phyloP scores from a whole-genome alignment of 2,113 vertebrate species.

The Stegostoma tigrinum region DNA sequence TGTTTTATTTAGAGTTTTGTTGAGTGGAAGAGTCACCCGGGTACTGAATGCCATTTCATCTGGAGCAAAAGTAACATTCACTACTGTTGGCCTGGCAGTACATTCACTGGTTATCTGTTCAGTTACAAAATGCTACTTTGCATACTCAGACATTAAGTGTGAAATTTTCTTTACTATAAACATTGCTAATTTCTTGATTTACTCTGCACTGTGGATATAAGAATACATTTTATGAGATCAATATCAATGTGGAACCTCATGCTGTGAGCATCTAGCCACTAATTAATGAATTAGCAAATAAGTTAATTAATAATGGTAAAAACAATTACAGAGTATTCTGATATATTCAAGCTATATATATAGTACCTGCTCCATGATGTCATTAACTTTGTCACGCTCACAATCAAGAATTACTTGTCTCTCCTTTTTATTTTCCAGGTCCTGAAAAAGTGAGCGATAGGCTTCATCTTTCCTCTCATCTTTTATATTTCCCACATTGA shows the following conservation, averaged over 20 bases:
- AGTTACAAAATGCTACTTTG: neutral
- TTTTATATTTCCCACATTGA: constrained; percentile 97
- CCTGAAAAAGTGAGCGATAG: constrained; percentile 92
- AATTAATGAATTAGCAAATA: neutral
- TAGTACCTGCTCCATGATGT: constrained; percentile 94
- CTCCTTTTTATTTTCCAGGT: constrained; percentile 94
- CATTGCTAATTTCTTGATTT: neutral
- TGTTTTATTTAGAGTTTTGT: neutral
- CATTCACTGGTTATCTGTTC: neutral
- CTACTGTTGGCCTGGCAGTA: neutral
- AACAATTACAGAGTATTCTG: neutral
- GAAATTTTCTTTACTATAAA: neutral
- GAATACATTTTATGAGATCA: neutral
- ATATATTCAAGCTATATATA: neutral
- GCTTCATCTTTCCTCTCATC: constrained; percentile 97
- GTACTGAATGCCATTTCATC: neutral
- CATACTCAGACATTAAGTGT: neutral
- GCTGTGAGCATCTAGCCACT: neutral
- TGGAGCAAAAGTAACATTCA: neutral
- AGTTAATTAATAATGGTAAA: neutral
- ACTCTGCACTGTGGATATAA: too few species aligned
- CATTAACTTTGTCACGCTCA: constrained; percentile 96
- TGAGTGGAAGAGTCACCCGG: neutral
- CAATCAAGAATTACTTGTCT: constrained; percentile 93
- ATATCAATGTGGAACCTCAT: neutral